Evolutionary conservation across 2,888 invertebrate species (phyloP).

Genomic region (Lapara coniferarum): DNA sequence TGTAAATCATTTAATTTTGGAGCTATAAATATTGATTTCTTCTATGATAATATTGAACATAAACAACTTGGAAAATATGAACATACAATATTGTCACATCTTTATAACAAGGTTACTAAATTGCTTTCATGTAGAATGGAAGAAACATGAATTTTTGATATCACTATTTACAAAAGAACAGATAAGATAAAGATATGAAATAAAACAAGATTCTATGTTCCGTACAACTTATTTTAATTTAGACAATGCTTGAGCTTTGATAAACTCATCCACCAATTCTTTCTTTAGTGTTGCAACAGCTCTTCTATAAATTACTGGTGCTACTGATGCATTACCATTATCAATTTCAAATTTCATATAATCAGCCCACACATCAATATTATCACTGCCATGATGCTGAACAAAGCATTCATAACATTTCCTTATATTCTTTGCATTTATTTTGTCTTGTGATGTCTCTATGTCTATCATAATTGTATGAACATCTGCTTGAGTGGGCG

Average conservation of each 20-base stretch:
- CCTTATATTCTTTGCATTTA: constrained; percentile 78
- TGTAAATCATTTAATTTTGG: neutral
- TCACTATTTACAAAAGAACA: constrained; percentile 32
- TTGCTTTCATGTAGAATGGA: neutral
- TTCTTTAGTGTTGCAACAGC: constrained; percentile 85
- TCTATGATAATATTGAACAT: neutral
- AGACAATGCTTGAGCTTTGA: constrained; percentile 78
- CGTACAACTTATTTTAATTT: constrained; percentile 62
- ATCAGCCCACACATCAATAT: constrained; percentile 88
- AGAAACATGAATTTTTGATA: neutral
- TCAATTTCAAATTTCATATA: constrained; percentile 88
- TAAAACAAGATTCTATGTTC: constrained; percentile 28
- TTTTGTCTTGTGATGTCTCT: constrained; percentile 72
- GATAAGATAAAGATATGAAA: constrained; percentile 10
- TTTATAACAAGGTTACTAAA: neutral
- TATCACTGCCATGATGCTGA: constrained; percentile 86
- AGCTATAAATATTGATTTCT: neutral
- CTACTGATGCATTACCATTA: constrained; percentile 82
- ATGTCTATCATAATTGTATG: constrained; percentile 85
- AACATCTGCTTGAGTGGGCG: constrained; percentile 84
- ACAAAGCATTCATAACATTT: constrained; percentile 85
- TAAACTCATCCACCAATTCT: constrained; percentile 79
- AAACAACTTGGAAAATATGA: neutral
- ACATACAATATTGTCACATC: no score
- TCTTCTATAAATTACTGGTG: constrained; percentile 83